phyloP scores from a whole-genome alignment of 2,113 vertebrate species.

The Erythrocercus mccallii region DNA sequence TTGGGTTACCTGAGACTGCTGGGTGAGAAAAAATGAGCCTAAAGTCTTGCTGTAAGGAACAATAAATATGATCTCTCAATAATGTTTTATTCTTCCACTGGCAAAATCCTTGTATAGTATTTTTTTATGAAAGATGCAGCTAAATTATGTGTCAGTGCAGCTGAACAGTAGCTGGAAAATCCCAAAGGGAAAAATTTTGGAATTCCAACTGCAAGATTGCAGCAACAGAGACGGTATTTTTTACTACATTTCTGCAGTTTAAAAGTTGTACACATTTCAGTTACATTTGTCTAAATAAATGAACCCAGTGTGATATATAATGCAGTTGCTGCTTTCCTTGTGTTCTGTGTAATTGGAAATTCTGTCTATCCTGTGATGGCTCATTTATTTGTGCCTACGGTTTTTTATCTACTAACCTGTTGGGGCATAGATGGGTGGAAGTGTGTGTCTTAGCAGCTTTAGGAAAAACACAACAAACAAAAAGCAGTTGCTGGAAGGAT shows the following conservation, averaged over 20 bases:
- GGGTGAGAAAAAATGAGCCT: not conserved
- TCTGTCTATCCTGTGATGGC: not conserved
- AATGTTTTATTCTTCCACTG: not conserved
- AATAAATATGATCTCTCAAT: not conserved
- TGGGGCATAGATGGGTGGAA: not conserved
- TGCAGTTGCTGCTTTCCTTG: not conserved
- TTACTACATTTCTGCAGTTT: not conserved
- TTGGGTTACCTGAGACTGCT: not conserved
- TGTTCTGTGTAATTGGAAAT: not conserved
- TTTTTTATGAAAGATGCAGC: not conserved
- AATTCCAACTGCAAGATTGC: not conserved
- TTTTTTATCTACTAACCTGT: not conserved
- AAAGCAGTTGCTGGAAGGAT: not conserved
- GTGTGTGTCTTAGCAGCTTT: not conserved
- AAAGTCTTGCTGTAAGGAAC: not conserved
- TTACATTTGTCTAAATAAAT: conserved; percentile 38
- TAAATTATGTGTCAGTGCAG: not conserved
- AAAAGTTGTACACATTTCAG: not conserved
- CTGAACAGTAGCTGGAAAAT: not conserved
- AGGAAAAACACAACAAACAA: not conserved
- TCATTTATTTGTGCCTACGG: not conserved
- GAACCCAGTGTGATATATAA: not conserved
- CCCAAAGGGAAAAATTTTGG: not conserved
- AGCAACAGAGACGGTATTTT: not conserved
- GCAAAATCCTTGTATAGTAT: not conserved